phyloP scores from a whole-genome alignment of 2,888 invertebrate genomes.

The Harpalus rufipes region DNA sequence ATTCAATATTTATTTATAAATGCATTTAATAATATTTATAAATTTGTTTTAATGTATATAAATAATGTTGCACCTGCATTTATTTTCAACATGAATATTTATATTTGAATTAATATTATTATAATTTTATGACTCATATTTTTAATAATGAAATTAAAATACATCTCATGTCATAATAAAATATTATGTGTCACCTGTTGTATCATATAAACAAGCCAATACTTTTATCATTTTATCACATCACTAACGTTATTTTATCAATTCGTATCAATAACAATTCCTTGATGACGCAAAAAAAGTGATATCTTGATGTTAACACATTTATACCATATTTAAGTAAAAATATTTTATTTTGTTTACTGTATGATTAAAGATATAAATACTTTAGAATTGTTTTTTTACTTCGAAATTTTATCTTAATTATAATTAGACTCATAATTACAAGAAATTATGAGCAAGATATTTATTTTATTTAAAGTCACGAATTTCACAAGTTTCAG shows the following conservation, averaged over 20 bases:
- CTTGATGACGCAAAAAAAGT: background rate
- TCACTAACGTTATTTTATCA: background rate
- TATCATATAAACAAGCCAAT: background rate
- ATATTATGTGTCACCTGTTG: background rate
- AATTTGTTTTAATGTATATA: background rate
- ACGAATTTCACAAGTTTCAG: too few species aligned
- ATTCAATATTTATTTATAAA: too few species aligned
- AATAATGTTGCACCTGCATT: background rate
- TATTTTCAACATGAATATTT: background rate
- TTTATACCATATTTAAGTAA: background rate
- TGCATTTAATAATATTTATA: too few species aligned
- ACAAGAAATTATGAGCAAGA: background rate
- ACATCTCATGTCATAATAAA: background rate
- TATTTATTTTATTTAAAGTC: too few species aligned
- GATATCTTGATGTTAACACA: background rate
- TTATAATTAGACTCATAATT: background rate
- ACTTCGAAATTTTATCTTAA: background rate
- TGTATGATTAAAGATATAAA: background rate
- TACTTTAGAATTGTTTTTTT: background rate
- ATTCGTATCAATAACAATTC: background rate
- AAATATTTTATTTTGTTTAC: background rate
- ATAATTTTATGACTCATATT: background rate
- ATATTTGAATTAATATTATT: background rate
- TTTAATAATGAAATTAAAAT: background rate
- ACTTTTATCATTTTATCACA: background rate